Percentiles rank a stretch among this genome's conserved stretches.
phyloP scores from a whole-genome alignment of 2,113 vertebrate species.

The Phyllostomus discolor region DNA sequence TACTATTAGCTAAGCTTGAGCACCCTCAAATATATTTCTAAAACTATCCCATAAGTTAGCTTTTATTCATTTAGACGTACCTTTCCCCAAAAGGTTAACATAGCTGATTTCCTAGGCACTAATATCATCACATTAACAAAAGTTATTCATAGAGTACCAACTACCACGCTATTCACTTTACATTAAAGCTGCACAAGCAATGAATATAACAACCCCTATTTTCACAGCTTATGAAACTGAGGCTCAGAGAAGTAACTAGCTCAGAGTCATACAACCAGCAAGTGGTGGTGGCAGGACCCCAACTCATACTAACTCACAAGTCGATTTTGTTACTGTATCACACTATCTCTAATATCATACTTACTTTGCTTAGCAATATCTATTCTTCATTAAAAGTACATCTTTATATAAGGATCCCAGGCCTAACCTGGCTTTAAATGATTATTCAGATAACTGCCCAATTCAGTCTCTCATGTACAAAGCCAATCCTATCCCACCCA shows the following conservation, averaged over 20 bases:
- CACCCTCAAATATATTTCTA: background rate
- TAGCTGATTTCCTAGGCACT: background rate
- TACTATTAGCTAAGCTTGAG: background rate
- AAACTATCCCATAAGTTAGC: background rate
- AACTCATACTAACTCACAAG: background rate
- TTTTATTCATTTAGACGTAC: background rate
- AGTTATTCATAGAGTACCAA: background rate
- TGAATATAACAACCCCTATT: background rate
- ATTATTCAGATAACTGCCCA: background rate
- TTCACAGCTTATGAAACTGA: background rate
- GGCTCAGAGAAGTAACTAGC: background rate
- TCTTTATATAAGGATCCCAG: background rate
- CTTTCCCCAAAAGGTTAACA: background rate
- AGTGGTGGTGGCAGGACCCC: background rate
- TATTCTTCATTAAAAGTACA: constrained; percentile 20
- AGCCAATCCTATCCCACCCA: background rate
- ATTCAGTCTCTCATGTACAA: background rate
- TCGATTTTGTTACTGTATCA: background rate
- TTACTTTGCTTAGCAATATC: background rate
- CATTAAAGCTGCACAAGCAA: background rate
- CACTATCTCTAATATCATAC: background rate
- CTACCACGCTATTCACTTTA: background rate
- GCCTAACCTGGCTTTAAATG: background rate
- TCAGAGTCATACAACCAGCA: background rate
- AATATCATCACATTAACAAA: background rate